Percentiles rank a stretch among this genome's conserved stretches.
These are phyloP conservation scores for Pseudococcus jackbeardsleyi DNA, from an alignment of 2,888 invertebrate species.

Conservation along the genomic window DNA sequence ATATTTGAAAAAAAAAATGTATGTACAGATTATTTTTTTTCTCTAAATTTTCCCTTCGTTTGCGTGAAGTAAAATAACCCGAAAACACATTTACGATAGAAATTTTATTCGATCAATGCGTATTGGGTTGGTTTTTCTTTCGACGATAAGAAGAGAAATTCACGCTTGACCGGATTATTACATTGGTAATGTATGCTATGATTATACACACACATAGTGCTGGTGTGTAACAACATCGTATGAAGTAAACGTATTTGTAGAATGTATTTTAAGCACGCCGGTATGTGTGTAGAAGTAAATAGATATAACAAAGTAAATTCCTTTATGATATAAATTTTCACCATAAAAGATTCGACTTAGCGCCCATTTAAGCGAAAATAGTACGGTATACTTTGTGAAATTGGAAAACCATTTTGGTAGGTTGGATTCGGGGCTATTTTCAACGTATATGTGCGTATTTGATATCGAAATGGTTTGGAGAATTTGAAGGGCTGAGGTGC, in stretches of 20 bases:
- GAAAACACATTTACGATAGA: background rate
- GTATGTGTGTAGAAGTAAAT: background rate
- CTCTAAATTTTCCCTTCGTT: too few species aligned
- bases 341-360: slow-evolving; percentile 7
- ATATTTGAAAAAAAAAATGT: too few species aligned
- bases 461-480: background rate
- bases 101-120: slow-evolving; percentile 42
- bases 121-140: slow-evolving; percentile 14
- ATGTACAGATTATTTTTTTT: too few species aligned
- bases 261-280: background rate
- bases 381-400: background rate
- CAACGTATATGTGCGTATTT: background rate
- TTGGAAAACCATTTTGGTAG: slow-evolving; percentile 7
- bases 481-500: too few species aligned
- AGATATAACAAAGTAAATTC: slow-evolving; percentile 22
- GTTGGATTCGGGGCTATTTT: background rate
- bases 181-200: background rate
- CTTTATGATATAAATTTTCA: slow-evolving; percentile 15
- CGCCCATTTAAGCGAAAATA: background rate
- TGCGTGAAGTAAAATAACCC: background rate
- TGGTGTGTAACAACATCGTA: background rate
- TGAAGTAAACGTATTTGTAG: background rate
- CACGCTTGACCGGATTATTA: slow-evolving; percentile 32
- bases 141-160: slow-evolving; percentile 31
- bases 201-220: background rate